phyloP scores from a whole-genome alignment of 2,113 vertebrate genomes.

The Dipodomys merriami region DNA sequence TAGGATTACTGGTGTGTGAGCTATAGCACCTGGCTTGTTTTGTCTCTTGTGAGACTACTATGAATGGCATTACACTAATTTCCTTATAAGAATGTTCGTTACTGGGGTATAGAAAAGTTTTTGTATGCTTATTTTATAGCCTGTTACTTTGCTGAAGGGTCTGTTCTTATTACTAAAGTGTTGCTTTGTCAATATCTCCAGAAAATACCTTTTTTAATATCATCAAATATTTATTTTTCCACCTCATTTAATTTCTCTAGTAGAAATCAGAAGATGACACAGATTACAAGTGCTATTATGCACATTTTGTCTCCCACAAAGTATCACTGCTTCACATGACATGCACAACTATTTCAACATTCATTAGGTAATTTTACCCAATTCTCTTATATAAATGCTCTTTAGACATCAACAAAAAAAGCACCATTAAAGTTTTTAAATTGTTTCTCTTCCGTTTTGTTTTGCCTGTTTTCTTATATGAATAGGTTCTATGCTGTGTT shows the following conservation, averaged over 20 bases:
- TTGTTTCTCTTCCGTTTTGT: constrained; percentile 35
- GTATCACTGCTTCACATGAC: not conserved
- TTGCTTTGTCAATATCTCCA: not conserved
- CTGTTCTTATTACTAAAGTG: not conserved
- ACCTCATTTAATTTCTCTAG: constrained; percentile 63
- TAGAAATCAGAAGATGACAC: constrained; percentile 47
- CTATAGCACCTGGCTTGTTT: not conserved
- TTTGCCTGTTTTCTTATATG: not conserved
- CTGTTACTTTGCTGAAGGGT: not conserved
- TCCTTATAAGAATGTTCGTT: not conserved
- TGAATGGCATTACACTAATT: not conserved
- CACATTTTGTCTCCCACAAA: constrained; percentile 67
- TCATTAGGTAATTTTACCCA: constrained; percentile 43
- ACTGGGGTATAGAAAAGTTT: not conserved
- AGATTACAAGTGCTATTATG: constrained; percentile 57
- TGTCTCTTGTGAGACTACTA: not conserved
- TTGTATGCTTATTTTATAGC: not conserved
- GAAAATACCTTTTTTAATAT: constrained; percentile 24
- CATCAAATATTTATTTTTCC: constrained; percentile 38
- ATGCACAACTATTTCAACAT: not conserved
- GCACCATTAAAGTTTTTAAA: constrained; percentile 12
- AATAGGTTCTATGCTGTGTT: constrained; percentile 43
- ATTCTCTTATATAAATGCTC: constrained; percentile 36
- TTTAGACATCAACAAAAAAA: constrained; percentile 37
- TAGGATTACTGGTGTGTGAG: too few relatives aligned